phyloP scores from a whole-genome alignment of 2,888 invertebrate species.

The Acleris literana region DNA sequence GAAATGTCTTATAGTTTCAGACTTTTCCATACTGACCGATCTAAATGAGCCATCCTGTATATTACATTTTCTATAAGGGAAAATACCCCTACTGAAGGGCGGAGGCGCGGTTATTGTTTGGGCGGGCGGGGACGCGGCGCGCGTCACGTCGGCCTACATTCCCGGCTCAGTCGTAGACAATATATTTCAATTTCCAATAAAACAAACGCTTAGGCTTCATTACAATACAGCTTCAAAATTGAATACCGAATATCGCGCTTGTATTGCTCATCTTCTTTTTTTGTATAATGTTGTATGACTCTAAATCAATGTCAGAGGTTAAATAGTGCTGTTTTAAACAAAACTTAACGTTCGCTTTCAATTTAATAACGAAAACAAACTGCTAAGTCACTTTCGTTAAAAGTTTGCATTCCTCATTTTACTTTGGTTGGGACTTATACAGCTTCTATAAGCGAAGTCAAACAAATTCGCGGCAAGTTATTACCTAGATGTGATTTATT shows the following conservation, averaged over 20 bases:
- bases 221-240: not conserved
- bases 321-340: no score
- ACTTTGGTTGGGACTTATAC: slow-evolving; percentile 14
- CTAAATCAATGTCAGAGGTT: no score
- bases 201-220: no score
- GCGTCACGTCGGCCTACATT: slow-evolving; percentile 26
- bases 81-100: not conserved
- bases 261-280: not conserved
- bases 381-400: slow-evolving; percentile 8
- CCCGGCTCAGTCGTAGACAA: not conserved
- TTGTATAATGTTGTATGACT: not conserved
- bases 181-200: no score
- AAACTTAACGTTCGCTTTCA: not conserved
- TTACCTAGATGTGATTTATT: not conserved
- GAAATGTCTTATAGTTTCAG: no score
- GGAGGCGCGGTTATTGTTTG: slow-evolving; percentile 27
- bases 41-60: no score
- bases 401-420: slow-evolving; percentile 22
- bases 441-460: slow-evolving; percentile 13
- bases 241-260: not conserved
- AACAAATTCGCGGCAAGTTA: slow-evolving; percentile 5
- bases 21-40: no score
- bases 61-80: not conserved
- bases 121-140: slow-evolving; percentile 24
- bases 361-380: slow-evolving; percentile 1